Evolutionary conservation across 2,888 invertebrate genomes (phyloP).

Genomic region (Dendrolimus houi): DNA sequence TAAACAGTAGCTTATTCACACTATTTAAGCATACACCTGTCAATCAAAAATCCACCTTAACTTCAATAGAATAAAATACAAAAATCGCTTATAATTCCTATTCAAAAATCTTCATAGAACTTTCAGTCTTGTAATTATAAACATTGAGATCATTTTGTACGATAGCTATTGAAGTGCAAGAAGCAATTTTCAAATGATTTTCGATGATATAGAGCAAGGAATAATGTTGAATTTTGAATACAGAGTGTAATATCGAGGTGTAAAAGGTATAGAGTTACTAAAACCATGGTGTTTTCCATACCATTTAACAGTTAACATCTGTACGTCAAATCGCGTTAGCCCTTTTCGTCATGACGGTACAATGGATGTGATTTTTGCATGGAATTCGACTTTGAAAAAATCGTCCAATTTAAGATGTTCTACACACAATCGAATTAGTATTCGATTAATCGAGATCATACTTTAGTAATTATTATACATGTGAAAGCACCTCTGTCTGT

Average conservation of each 20-base stretch:
- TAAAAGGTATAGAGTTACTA: slow-evolving; percentile 50
- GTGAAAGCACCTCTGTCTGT: too few relatives aligned
- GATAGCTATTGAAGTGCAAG: too few relatives aligned
- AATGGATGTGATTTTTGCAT: too few relatives aligned
- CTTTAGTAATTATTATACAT: too few relatives aligned
- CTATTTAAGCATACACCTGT: slow-evolving; percentile 21
- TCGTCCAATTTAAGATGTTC: too few relatives aligned
- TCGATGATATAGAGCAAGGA: slow-evolving; percentile 1
- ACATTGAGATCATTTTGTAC: too few relatives aligned
- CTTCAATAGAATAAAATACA: neutral
- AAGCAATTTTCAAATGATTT: slow-evolving; percentile 4
- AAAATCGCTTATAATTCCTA: slow-evolving; percentile 11
- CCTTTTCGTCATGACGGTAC: slow-evolving; percentile 13
- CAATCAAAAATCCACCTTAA: slow-evolving; percentile 27
- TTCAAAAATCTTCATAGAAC: neutral
- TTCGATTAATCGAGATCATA: too few relatives aligned
- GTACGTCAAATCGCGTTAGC: slow-evolving; percentile 54
- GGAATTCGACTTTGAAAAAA: too few relatives aligned
- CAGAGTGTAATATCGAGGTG: slow-evolving; percentile 15
- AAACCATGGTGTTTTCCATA: slow-evolving; percentile 62
- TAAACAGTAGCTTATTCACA: slow-evolving; percentile 57
- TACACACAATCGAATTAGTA: too few relatives aligned
- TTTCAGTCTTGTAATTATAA: too few relatives aligned
- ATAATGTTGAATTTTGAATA: slow-evolving; percentile 13
- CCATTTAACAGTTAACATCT: slow-evolving; percentile 63